These are phyloP conservation scores for Eilema depressum DNA, from an alignment of 2,888 invertebrate genomes.

Conservation along the genomic window DNA sequence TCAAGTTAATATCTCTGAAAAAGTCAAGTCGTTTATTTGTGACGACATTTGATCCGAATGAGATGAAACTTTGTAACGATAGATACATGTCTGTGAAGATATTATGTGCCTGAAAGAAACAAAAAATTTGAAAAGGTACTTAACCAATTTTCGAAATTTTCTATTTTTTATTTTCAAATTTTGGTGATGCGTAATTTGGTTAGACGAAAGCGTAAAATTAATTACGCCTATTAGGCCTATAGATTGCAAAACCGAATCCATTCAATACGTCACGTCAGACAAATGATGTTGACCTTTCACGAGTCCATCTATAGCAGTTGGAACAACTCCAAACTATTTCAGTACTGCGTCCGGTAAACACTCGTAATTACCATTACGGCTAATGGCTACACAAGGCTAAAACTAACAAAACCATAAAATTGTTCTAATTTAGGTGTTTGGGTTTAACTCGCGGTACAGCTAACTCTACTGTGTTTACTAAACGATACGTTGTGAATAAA, in stretches of 20 bases:
- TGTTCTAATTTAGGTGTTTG: background rate
- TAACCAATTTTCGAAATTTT: no score
- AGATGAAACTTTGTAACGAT: no score
- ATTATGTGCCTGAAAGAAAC: no score
- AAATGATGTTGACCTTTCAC: background rate
- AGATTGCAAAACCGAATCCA: background rate
- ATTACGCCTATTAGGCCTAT: background rate
- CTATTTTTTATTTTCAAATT: no score
- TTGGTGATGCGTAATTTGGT: no score
- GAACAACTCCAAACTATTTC: conserved; percentile 15
- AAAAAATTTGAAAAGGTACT: no score
- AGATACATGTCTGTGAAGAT: no score
- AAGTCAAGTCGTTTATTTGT: no score
- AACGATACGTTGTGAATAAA: background rate
- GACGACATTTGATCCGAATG: no score
- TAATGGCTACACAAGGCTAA: conserved; percentile 4
- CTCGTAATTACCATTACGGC: conserved; percentile 1
- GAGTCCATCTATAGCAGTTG: background rate
- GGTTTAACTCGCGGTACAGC: conserved; percentile 1
- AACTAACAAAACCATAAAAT: conserved; percentile 9
- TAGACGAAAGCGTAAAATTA: background rate
- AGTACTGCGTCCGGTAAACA: conserved; percentile 1
- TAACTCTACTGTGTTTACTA: background rate
- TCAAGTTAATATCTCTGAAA: no score
- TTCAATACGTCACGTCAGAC: background rate